These are phyloP conservation scores for Fulmarus glacialis DNA, from an alignment of 2,113 vertebrate species.

Conservation along the genomic window DNA sequence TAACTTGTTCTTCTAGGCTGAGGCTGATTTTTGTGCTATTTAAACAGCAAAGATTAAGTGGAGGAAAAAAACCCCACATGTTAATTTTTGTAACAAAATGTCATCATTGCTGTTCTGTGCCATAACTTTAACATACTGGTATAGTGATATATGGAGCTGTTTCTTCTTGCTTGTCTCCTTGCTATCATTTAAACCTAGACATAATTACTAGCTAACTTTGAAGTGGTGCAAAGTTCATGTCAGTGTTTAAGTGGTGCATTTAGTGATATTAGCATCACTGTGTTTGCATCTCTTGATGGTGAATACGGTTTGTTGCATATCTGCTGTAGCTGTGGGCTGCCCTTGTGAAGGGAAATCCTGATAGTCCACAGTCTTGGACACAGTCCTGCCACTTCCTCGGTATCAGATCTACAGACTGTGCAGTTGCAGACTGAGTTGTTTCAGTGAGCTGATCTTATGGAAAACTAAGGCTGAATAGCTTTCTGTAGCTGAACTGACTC, in stretches of 20 bases:
- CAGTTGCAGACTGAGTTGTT: background rate
- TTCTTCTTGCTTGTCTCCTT: background rate
- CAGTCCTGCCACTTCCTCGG: background rate
- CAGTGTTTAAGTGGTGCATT: background rate
- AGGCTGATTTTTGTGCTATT: background rate
- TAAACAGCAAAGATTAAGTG: background rate
- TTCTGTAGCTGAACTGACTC: background rate
- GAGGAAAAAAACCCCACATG: too few species aligned
- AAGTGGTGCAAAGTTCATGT: background rate
- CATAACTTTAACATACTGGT: background rate
- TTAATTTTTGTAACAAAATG: background rate
- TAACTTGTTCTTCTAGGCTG: background rate
- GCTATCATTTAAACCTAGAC: background rate
- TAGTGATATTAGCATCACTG: background rate
- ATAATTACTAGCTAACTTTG: background rate
- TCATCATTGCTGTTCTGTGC: background rate
- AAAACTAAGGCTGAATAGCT: background rate
- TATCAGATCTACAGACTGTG: too few species aligned
- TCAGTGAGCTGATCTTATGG: background rate
- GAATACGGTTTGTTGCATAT: background rate
- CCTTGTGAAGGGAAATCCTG: fast-evolving
- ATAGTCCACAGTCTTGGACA: background rate
- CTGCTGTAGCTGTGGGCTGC: background rate
- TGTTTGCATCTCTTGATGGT: background rate
- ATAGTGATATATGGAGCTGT: background rate